Conservation (phyloP, 2,888 invertebrate species). For the Sarcophaga rosellei region DNA sequence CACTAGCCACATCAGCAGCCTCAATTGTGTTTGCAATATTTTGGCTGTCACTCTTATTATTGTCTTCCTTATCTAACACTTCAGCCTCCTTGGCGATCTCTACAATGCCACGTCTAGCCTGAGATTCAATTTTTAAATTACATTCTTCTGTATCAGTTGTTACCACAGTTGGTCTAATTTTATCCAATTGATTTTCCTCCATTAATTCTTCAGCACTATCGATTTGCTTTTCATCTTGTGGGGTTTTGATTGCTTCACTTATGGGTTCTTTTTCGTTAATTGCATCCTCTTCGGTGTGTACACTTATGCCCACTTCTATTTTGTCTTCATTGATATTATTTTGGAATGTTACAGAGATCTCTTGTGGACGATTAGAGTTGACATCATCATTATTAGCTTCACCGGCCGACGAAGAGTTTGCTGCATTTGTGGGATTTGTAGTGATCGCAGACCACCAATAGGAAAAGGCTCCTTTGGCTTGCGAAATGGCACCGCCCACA, state of each 20-base stretch:
- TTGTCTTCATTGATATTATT: conserved; percentile 73
- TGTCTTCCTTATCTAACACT: conserved; percentile 73
- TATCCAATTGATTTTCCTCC: conserved; percentile 68
- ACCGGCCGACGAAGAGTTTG: conserved; percentile 30
- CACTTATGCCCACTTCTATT: conserved; percentile 74
- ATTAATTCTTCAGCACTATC: conserved; percentile 74
- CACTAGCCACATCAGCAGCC: conserved; percentile 26
- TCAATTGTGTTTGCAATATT: conserved; percentile 41
- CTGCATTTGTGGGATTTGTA: conserved; percentile 81
- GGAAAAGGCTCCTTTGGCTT: conserved; percentile 91
- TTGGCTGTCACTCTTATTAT: conserved; percentile 35
- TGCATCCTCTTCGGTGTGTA: conserved; percentile 71
- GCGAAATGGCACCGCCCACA: conserved; percentile 93
- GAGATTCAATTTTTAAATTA: conserved; percentile 23
- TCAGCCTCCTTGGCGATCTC: conserved; percentile 80
- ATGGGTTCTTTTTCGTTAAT: conserved; percentile 20
- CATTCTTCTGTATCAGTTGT: conserved; percentile 55
- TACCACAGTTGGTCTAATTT: conserved; percentile 38
- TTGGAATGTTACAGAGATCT: conserved; percentile 78
- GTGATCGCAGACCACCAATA: conserved; percentile 92
- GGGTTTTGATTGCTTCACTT: conserved; percentile 14
- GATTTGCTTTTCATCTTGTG: conserved; percentile 71
- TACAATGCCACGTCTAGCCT: conserved; percentile 76
- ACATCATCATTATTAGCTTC: conserved; percentile 29
- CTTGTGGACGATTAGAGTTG: conserved; percentile 57